phyloP scores from a whole-genome alignment of 2,113 vertebrate species.

The Syrrhaptes paradoxus region DNA sequence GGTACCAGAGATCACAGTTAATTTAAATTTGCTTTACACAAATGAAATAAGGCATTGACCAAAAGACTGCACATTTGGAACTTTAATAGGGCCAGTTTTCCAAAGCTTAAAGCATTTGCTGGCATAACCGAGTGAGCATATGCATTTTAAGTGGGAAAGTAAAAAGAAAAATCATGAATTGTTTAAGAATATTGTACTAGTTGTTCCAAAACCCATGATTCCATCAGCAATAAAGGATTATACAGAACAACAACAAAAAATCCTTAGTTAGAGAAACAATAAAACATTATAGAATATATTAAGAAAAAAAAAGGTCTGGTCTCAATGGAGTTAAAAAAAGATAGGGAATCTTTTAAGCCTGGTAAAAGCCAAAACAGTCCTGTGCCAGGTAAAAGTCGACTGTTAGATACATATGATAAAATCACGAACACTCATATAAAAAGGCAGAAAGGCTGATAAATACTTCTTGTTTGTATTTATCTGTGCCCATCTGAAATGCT shows the following conservation, averaged over 20 bases:
- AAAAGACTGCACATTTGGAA: neutral
- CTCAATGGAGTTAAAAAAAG: neutral
- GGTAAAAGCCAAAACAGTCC: neutral
- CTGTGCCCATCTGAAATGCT: neutral
- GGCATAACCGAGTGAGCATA: neutral
- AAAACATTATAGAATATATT: neutral
- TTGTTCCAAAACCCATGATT: neutral
- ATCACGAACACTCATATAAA: neutral
- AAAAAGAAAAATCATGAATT: neutral
- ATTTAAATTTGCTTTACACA: neutral
- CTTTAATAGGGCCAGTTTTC: neutral
- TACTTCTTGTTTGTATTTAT: neutral
- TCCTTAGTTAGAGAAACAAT: neutral
- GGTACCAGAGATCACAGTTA: neutral
- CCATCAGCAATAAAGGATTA: neutral
- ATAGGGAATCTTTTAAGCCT: neutral
- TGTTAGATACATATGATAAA: neutral
- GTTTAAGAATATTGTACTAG: neutral
- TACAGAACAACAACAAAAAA: neutral
- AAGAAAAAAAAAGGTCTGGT: neutral
- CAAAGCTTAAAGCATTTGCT: neutral
- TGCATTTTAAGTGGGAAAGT: neutral
- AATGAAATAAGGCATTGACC: neutral
- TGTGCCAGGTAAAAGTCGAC: neutral
- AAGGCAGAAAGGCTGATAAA: neutral